A percentile compares a stretch with the other conserved stretches of the same genome.
These are phyloP conservation scores for Actinemys pallida DNA, from an alignment of 2,113 vertebrate species.

Conservation along the genomic window DNA sequence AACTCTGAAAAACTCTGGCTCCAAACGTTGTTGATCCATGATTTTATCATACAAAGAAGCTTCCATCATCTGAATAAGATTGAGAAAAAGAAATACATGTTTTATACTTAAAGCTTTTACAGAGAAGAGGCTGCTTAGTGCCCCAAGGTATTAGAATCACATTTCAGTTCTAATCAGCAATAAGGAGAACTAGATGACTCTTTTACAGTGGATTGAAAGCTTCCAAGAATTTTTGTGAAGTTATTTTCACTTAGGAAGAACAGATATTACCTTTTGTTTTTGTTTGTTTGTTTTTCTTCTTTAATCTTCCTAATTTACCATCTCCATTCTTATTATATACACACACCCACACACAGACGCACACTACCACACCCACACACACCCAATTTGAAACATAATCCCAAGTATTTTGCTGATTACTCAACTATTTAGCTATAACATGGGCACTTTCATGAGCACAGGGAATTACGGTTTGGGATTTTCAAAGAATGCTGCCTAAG, in stretches of 20 bases:
- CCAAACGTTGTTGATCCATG: conserved; percentile 98
- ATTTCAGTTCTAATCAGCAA: not conserved
- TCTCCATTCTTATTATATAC: not conserved
- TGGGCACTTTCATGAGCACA: not conserved
- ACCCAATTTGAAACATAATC: not conserved
- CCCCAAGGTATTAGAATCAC: not conserved
- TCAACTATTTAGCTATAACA: not conserved
- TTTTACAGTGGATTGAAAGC: not conserved
- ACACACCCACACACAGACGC: too few species aligned
- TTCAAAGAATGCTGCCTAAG: not conserved
- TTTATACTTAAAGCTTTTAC: not conserved
- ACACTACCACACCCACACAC: too few species aligned
- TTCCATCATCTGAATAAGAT: conserved; percentile 90
- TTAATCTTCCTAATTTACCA: not conserved
- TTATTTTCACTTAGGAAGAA: not conserved
- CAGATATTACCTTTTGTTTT: not conserved
- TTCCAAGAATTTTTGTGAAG: not conserved
- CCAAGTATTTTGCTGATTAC: conserved; percentile 3
- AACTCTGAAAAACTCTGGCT: conserved; percentile 98
- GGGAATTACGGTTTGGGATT: not conserved
- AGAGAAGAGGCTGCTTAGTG: not conserved
- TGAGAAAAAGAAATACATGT: not conserved
- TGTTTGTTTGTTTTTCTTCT: not conserved
- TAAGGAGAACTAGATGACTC: not conserved
- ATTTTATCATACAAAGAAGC: conserved; percentile 99